Percentiles rank a stretch among this genome's conserved stretches.
phyloP scores from a whole-genome alignment of 2,888 invertebrate genomes.

The Protophormia terraenovae region DNA sequence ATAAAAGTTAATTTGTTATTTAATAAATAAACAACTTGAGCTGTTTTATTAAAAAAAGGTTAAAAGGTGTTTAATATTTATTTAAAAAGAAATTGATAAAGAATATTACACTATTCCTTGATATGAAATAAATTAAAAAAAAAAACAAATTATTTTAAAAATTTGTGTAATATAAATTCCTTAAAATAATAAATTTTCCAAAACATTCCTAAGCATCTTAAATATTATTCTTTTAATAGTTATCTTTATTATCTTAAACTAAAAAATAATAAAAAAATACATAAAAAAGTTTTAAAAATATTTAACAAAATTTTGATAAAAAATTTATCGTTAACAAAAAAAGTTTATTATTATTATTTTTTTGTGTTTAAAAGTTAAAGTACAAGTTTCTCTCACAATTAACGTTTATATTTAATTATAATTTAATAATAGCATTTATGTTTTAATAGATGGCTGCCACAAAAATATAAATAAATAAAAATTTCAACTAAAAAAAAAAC shows the following conservation, averaged over 20 bases:
- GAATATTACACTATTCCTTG: background rate
- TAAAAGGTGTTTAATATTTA: background rate
- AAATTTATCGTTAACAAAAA: background rate
- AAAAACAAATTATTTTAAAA: too few relatives aligned
- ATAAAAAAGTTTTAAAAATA: background rate
- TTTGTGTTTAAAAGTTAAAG: background rate
- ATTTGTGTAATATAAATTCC: too few relatives aligned
- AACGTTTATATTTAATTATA: slow-evolving; percentile 33
- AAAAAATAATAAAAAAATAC: background rate
- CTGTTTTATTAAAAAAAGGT: background rate
- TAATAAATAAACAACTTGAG: background rate
- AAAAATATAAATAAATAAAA: background rate
- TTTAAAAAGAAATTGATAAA: background rate
- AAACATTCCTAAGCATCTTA: too few relatives aligned
- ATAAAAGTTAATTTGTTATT: background rate
- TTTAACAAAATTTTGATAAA: background rate
- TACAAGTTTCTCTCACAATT: slow-evolving; percentile 26
- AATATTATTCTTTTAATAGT: too few relatives aligned
- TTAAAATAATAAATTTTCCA: too few relatives aligned
- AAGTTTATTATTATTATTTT: background rate
- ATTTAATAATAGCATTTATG: slow-evolving; percentile 28
- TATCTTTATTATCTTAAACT: too few relatives aligned
- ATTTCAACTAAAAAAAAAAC: too few relatives aligned
- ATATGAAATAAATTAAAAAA: too few relatives aligned
- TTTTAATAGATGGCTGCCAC: background rate